Percentiles rank a stretch among this genome's conserved stretches.
Conservation (phyloP, 2,113 vertebrate species). For the Lipophrys pholis region DNA sequence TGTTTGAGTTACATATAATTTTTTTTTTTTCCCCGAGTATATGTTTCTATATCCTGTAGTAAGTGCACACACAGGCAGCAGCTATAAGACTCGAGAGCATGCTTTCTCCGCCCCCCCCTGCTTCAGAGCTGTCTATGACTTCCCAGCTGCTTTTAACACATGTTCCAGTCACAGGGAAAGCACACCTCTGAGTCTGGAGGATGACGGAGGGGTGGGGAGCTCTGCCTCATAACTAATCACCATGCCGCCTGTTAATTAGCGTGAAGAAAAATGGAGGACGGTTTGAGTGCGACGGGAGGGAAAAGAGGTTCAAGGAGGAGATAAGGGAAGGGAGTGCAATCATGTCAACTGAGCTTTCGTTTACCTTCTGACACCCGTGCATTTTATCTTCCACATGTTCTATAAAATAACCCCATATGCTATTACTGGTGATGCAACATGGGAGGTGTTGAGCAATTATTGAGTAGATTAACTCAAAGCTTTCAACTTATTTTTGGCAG, state of each 20-base stretch:
- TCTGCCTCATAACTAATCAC: conserved; percentile 69
- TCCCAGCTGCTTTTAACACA: conserved; percentile 74
- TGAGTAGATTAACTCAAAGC: conserved; percentile 7
- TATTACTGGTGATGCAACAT: not conserved
- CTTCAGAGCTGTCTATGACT: conserved; percentile 44
- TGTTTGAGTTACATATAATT: conserved; percentile 16
- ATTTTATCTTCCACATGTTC: conserved; percentile 39
- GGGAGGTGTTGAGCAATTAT: not conserved
- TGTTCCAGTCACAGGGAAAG: conserved; percentile 63
- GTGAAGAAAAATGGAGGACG: conserved; percentile 59
- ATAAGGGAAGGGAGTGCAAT: conserved; percentile 34
- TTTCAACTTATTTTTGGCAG: not conserved
- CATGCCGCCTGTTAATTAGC: conserved; percentile 69
- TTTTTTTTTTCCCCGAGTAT: not conserved
- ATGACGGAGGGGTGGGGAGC: conserved; percentile 63
- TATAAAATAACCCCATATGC: conserved; percentile 23
- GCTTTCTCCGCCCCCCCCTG: conserved; percentile 33
- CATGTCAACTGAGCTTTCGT: conserved; percentile 54
- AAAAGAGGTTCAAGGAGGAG: conserved; percentile 50
- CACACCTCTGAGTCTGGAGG: conserved; percentile 58
- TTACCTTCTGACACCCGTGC: conserved; percentile 32
- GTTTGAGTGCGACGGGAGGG: conserved; percentile 47
- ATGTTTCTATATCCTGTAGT: conserved; percentile 31
- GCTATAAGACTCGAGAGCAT: conserved; percentile 29
- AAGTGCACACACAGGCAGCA: conserved; percentile 25